Conservation (phyloP, 2,113 vertebrate species). For the Strigops habroptila region DNA sequence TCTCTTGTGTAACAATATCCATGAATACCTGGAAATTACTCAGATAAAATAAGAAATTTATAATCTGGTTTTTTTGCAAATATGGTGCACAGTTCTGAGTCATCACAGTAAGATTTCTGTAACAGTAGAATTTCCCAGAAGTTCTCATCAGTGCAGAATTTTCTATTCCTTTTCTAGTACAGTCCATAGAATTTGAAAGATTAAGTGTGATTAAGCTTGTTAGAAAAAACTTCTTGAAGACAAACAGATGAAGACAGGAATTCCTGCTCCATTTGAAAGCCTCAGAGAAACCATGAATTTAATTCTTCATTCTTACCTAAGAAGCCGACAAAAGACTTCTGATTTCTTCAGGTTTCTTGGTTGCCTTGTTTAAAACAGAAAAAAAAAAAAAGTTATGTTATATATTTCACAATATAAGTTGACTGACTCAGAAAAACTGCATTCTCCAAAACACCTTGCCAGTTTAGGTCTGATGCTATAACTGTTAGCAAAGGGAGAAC, state of each 20-base stretch:
- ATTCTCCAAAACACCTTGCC: neutral
- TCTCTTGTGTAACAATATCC: neutral
- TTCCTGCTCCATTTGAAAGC: neutral
- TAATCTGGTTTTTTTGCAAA: neutral
- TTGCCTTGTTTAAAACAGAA: neutral
- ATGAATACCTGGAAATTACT: neutral
- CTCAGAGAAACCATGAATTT: neutral
- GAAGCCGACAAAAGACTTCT: neutral
- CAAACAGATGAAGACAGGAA: neutral
- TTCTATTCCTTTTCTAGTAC: neutral
- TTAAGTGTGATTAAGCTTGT: neutral
- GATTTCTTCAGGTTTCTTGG: neutral
- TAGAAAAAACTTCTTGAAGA: neutral
- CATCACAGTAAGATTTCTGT: neutral
- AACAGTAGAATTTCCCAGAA: neutral
- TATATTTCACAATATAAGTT: neutral
- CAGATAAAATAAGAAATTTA: neutral
- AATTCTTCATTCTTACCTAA: neutral
- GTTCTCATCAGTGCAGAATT: neutral
- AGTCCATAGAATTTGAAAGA: neutral
- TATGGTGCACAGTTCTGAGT: neutral
- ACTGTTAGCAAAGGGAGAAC: neutral
- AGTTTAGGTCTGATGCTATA: neutral
- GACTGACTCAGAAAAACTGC: slow-evolving; percentile 7
- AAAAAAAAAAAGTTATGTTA: neutral